These are phyloP conservation scores for Solenodon paradoxus DNA, from an alignment of 2,113 vertebrate species.

Conservation along the genomic window DNA sequence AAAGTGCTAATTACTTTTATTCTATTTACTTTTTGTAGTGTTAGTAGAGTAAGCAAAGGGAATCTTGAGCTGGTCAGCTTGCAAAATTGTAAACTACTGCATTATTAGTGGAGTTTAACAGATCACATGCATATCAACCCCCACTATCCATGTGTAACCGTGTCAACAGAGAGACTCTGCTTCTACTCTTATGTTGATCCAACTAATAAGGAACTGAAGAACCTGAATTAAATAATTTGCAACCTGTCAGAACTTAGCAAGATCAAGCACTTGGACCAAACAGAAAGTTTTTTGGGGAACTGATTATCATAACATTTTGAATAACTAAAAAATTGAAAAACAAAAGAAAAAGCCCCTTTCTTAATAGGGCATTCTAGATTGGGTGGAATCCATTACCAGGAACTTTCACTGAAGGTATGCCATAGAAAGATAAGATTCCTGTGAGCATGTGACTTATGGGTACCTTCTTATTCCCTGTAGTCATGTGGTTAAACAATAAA, in stretches of 20 bases:
- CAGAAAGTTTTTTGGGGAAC: not conserved
- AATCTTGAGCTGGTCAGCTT: slow-evolving; percentile 21
- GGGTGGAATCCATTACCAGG: not conserved
- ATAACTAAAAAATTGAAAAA: slow-evolving; percentile 23
- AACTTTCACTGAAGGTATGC: not conserved
- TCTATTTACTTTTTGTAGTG: not conserved
- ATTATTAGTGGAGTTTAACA: not conserved
- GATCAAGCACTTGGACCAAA: slow-evolving; percentile 47
- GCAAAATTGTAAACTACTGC: not conserved
- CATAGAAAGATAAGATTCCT: not conserved
- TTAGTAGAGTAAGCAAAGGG: not conserved
- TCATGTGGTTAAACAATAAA: not conserved
- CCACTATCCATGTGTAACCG: not conserved
- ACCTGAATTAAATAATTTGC: slow-evolving; percentile 51
- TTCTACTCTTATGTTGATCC: slow-evolving; percentile 44
- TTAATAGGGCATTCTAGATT: not conserved
- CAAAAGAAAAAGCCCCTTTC: not conserved
- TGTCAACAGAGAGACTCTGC: slow-evolving; percentile 19
- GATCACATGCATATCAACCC: slow-evolving; percentile 7
- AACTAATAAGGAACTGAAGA: slow-evolving; percentile 21
- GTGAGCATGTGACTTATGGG: not conserved
- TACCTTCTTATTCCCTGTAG: not conserved
- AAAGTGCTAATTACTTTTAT: not conserved
- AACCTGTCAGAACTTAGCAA: slow-evolving; percentile 55
- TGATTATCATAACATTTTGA: slow-evolving; percentile 33